A percentile compares a stretch with the other conserved stretches of the same genome.
Conservation (phyloP, 2,888 invertebrate species). For the Drosophila paranaensis region DNA sequence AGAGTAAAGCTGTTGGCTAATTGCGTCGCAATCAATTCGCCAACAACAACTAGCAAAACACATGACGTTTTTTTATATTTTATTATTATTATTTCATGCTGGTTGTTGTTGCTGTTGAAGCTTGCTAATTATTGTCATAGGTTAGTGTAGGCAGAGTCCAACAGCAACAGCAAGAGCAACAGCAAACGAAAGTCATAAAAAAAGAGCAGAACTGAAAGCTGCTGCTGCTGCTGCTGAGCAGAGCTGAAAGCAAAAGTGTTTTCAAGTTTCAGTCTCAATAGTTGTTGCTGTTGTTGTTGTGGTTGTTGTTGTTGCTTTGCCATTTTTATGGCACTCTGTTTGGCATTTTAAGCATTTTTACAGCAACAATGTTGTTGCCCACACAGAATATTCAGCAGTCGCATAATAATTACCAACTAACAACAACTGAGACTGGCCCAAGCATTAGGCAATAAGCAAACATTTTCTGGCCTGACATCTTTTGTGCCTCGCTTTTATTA, state of each 20-base stretch:
- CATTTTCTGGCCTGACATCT: slow-evolving; percentile 54
- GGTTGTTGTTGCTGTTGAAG: slow-evolving; percentile 19
- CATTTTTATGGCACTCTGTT: slow-evolving; percentile 59
- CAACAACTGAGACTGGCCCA: slow-evolving; percentile 30
- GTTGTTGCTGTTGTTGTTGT: slow-evolving; percentile 23
- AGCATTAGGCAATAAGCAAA: slow-evolving; percentile 57
- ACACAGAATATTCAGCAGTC: slow-evolving; percentile 40
- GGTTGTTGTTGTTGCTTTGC: slow-evolving; percentile 29
- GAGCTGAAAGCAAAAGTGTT: slow-evolving; percentile 79
- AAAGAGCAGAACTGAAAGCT: slow-evolving; percentile 22
- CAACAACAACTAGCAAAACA: slow-evolving; percentile 22
- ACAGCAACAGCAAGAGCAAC: slow-evolving; percentile 15
- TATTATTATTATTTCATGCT: slow-evolving; percentile 18
- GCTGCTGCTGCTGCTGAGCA: slow-evolving; percentile 51
- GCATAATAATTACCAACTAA: slow-evolving; percentile 50
- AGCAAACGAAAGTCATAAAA: slow-evolving; percentile 63
- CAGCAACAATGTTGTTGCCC: slow-evolving; percentile 64
- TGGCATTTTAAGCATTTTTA: slow-evolving; percentile 67
- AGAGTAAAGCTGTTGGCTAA: slow-evolving; percentile 45
- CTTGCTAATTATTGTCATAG: slow-evolving; percentile 82
- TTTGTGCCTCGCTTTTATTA: slow-evolving; percentile 34
- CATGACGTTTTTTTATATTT: slow-evolving; percentile 27
- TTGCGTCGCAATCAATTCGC: slow-evolving; percentile 52
- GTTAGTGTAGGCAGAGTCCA: slow-evolving; percentile 76
- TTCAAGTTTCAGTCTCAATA: slow-evolving; percentile 29